Base-by-base conservation (phyloP, 2,113 vertebrate genomes). In the Hippocampus mohnikei region DNA sequence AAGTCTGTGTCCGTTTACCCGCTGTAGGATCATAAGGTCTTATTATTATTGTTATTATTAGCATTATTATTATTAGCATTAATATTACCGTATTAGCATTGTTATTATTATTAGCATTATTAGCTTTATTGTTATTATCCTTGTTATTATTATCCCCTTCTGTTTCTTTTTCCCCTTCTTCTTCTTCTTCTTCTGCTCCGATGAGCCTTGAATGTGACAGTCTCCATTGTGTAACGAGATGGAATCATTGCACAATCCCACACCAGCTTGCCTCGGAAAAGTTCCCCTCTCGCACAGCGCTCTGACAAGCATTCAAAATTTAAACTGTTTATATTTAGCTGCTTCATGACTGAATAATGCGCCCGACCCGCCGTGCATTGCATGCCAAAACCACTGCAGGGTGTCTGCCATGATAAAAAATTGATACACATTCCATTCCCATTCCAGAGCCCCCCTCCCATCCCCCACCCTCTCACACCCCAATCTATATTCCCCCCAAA, bases 301-400 rank as follows among this genome's bases (percentile, higher is more conserved):
- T 33, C 58, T 18, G 25, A 33, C 58, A 33, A 60, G 33, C 58
- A 60, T 60, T 59, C 58, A 29, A 60, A 60, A 60, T 60, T 60
- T 29, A 60, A 60, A 60, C 15, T 29, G 58, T 60, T 60, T 60
- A 60, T 60, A 60, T 60, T 60, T 60, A 60, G 58, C 58, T 60
- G 13, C 58, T 60, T 60, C 58, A 60, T 60, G 58, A 60, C 58
- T 60, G 58, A 60, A 33, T 60, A 60, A 60, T 60, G 58, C 16
- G 27, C 15, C 15, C 58, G 9, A 20, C 58, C 58, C 27, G 58
- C 27, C 58, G 11, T 58, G 55, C 23, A 10, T 25, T 25, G 55
- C 55, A 60, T 33, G 58, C 25, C 27, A 33, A 60, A 60, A 60
- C 58, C 25, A 60, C 58, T 33, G 16, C 58, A 20, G 15, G 58